Conservation (phyloP, 2,797 vertebrate species). For the Knipowitschia caucasica region DNA sequence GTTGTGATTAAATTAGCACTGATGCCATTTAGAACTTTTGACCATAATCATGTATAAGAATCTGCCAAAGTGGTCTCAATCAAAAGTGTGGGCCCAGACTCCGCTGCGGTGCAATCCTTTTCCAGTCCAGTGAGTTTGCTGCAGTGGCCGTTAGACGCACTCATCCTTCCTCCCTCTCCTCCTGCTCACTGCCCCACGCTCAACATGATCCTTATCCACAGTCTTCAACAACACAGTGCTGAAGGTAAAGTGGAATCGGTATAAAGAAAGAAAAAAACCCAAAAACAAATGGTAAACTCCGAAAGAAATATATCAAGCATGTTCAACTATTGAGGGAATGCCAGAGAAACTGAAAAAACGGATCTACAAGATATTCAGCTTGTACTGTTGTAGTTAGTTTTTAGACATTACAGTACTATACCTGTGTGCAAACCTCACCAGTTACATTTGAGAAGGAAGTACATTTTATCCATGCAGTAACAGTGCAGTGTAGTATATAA, state of each 20-base stretch:
- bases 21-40: not conserved
- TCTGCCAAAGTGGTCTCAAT: not conserved
- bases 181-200: slow-evolving; percentile 38
- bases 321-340: no score
- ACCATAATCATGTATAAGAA: not conserved
- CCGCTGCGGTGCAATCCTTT: slow-evolving; percentile 56
- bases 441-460: no score
- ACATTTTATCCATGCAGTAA: no score
- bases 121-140: slow-evolving; percentile 65
- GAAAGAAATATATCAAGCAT: not conserved
- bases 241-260: slow-evolving; percentile 24
- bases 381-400: no score
- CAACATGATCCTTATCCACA: slow-evolving; percentile 57
- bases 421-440: no score
- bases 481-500: no score
- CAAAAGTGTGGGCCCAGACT: slow-evolving; percentile 49
- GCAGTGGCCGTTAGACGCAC: slow-evolving; percentile 63
- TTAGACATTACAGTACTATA: no score
- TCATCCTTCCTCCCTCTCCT: slow-evolving; percentile 52
- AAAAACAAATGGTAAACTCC: slow-evolving; percentile 23
- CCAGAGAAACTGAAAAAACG: no score
- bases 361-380: no score
- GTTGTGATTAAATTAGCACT: not conserved
- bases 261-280: slow-evolving; percentile 45
- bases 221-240: slow-evolving; percentile 39